Conservation (phyloP, 2,888 invertebrate species). For the Diabrotica balteata region DNA sequence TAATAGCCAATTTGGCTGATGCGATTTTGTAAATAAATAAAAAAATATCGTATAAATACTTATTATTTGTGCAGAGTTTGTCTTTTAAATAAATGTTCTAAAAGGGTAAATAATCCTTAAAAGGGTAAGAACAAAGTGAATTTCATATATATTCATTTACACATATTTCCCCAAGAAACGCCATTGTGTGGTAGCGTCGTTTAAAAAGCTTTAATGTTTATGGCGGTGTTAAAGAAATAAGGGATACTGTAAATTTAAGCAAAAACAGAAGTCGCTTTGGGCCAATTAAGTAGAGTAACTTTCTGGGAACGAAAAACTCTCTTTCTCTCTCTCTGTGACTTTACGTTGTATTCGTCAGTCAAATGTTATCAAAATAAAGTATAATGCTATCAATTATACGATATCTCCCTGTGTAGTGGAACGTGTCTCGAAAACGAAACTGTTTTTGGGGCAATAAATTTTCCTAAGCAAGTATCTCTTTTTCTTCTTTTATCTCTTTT, state of each 20-base stretch:
- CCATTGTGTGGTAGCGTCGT: constrained; percentile 5
- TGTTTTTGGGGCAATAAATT: constrained; percentile 22
- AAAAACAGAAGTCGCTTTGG: constrained; percentile 22
- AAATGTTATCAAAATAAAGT: constrained; percentile 24
- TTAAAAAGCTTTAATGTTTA: constrained; percentile 20
- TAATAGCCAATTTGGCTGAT: no score
- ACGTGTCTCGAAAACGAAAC: constrained; percentile 26
- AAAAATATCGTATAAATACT: no score
- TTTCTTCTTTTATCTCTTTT: constrained; percentile 24
- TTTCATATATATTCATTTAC: background rate
- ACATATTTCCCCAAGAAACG: background rate
- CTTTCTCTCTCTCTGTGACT: background rate
- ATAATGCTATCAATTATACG: constrained; percentile 28
- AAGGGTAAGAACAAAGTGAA: no score
- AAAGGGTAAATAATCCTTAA: no score
- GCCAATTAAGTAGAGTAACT: constrained; percentile 19
- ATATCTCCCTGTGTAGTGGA: constrained; percentile 21
- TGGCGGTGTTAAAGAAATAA: constrained; percentile 4
- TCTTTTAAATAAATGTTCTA: no score
- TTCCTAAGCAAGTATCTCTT: constrained; percentile 19
- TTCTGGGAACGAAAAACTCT: constrained; percentile 18
- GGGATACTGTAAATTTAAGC: constrained; percentile 2
- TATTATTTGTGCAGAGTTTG: no score
- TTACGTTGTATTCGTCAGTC: constrained; percentile 8
- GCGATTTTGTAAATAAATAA: no score